Conservation (phyloP, 2,888 invertebrate species). For the Drosophila prolongata region DNA sequence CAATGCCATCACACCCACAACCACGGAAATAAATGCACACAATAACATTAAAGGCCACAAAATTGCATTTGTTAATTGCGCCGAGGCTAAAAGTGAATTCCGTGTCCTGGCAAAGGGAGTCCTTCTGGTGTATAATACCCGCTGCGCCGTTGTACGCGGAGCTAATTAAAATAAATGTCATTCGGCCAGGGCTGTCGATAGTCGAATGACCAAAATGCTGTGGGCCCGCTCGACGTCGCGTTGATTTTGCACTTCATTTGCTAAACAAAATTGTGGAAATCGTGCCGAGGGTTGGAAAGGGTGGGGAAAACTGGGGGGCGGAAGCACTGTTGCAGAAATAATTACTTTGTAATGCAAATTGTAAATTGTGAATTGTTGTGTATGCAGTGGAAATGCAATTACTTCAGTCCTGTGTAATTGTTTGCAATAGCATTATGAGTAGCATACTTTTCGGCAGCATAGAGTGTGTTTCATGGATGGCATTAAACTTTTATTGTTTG, state of each 20-base stretch:
- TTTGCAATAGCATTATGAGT: constrained; percentile 65
- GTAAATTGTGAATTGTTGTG: constrained; percentile 34
- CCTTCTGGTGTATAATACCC: constrained; percentile 6
- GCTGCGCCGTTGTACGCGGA: constrained; percentile 21
- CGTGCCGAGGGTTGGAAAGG: constrained; percentile 14
- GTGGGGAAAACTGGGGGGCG: constrained; percentile 9
- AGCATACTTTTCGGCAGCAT: constrained; percentile 49
- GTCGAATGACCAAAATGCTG: constrained; percentile 20
- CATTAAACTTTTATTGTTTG: constrained; percentile 41
- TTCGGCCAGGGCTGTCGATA: constrained; percentile 63
- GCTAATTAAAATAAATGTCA: constrained; percentile 78
- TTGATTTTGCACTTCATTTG: constrained; percentile 74
- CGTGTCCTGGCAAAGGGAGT: constrained; percentile 13
- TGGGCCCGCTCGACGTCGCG: constrained; percentile 43
- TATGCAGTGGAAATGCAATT: constrained; percentile 63
- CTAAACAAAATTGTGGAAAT: constrained; percentile 29
- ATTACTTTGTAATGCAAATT: constrained; percentile 67
- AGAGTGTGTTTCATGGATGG: constrained; percentile 4
- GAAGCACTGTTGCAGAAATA: constrained; percentile 54
- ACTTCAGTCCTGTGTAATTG: constrained; percentile 59
- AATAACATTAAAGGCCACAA: constrained; percentile 52
- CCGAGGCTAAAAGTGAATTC: constrained; percentile 47
- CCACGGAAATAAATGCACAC: constrained; percentile 26
- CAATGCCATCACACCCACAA: constrained; percentile 1
- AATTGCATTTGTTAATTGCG: constrained; percentile 65